Conservation (phyloP, 2,888 invertebrate genomes). For the Hydrotaea diabolus region DNA sequence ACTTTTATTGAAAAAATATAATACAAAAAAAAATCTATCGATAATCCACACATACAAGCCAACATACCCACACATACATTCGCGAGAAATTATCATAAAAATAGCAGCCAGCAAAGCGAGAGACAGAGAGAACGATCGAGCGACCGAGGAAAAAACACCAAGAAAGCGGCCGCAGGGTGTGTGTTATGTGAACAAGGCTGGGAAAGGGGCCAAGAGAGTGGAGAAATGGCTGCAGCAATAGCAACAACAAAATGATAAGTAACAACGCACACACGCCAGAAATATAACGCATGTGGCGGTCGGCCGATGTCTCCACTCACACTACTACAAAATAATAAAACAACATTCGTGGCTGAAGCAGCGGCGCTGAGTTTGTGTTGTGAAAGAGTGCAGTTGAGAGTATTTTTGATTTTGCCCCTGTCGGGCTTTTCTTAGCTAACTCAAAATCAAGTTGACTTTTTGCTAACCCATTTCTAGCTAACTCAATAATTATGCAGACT, state of each 20-base stretch:
- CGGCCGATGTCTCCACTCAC: background rate
- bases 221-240: background rate
- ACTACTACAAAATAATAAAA: no score
- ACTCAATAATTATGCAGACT: no score
- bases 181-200: background rate
- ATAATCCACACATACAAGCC: background rate
- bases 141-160: background rate
- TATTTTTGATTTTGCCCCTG: background rate
- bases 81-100: background rate
- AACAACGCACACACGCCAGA: background rate
- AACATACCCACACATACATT: background rate
- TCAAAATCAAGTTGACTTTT: no score
- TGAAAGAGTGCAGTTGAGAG: background rate
- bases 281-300: background rate
- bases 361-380: background rate
- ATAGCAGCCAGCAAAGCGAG: background rate
- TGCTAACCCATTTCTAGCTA: no score
- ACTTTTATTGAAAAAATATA: conserved; percentile 19
- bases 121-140: background rate
- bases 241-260: background rate
- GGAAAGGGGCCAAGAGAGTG: background rate
- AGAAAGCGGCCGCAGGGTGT: background rate
- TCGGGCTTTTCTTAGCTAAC: no score
- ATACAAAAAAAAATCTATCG: background rate
- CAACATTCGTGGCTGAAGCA: background rate